These are phyloP conservation scores for Drosophila kohkoa DNA, from an alignment of 1,140 invertebrate species.

Conservation along the genomic window DNA sequence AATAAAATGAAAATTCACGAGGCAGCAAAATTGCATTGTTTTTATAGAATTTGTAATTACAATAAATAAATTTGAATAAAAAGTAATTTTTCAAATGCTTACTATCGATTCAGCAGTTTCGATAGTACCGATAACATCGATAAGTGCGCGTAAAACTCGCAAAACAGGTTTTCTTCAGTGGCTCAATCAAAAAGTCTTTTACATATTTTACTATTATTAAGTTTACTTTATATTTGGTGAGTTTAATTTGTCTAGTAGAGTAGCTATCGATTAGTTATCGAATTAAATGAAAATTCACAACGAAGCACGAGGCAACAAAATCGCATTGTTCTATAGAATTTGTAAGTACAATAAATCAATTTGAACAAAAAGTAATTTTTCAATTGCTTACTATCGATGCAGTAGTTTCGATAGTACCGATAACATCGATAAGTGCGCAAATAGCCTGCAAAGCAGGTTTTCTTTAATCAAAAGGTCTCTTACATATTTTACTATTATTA, in stretches of 20 bases:
- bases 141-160: not conserved
- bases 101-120: not conserved
- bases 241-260: not conserved
- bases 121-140: not conserved
- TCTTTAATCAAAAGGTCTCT: constrained; percentile 47
- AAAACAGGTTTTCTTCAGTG: constrained; percentile 44
- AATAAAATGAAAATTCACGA: not conserved
- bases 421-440: not conserved
- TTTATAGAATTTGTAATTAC: constrained; percentile 79
- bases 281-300: not conserved
- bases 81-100: constrained; percentile 77
- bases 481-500: constrained; percentile 31
- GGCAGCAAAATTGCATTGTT: not conserved
- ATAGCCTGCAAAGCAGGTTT: constrained; percentile 15
- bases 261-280: constrained; percentile 1
- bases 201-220: constrained; percentile 24
- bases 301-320: not conserved
- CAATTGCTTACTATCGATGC: constrained; percentile 22
- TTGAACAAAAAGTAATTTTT: constrained; percentile 82
- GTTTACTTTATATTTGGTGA: too few species aligned
- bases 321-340: constrained; percentile 60
- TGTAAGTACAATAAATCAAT: constrained; percentile 84
- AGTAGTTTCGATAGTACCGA: not conserved
- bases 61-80: constrained; percentile 82
- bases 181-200: constrained; percentile 55